Percentiles rank a stretch among this genome's conserved stretches.
phyloP scores from a whole-genome alignment of 2,797 vertebrate species.

The Avahi laniger region DNA sequence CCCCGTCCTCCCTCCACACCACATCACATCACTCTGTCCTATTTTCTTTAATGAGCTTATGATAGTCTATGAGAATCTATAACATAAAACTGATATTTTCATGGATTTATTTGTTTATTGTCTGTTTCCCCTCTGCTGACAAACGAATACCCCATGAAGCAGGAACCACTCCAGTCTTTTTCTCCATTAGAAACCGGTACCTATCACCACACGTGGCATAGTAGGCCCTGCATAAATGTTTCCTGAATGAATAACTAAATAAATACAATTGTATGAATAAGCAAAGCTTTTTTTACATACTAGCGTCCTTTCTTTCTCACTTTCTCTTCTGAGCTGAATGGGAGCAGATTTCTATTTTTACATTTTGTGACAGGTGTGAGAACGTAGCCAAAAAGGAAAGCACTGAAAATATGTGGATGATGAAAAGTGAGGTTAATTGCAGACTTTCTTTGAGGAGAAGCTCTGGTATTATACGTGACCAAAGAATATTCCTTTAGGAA shows the following conservation, averaged over 20 bases:
- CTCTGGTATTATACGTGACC: background rate
- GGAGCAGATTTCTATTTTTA: background rate
- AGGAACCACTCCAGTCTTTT: background rate
- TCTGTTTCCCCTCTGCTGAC: background rate
- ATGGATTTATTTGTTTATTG: background rate
- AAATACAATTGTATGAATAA: background rate
- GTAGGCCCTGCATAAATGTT: background rate
- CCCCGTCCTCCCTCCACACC: background rate
- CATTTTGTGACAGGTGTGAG: background rate
- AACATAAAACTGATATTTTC: background rate
- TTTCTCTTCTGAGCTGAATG: background rate
- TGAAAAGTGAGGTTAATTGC: background rate
- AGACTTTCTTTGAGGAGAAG: background rate
- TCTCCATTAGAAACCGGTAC: background rate
- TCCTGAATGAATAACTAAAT: background rate
- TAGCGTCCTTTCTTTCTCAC: background rate
- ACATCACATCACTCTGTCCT: background rate
- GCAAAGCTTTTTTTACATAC: background rate
- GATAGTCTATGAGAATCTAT: background rate
- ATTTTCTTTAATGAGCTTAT: background rate
- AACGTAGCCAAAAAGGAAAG: background rate
- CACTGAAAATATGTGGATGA: background rate
- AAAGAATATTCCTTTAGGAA: background rate
- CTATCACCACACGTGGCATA: background rate
- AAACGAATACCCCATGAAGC: background rate